Base-by-base conservation (phyloP, 1,140 invertebrate species). In the Drosophila bocki region DNA sequence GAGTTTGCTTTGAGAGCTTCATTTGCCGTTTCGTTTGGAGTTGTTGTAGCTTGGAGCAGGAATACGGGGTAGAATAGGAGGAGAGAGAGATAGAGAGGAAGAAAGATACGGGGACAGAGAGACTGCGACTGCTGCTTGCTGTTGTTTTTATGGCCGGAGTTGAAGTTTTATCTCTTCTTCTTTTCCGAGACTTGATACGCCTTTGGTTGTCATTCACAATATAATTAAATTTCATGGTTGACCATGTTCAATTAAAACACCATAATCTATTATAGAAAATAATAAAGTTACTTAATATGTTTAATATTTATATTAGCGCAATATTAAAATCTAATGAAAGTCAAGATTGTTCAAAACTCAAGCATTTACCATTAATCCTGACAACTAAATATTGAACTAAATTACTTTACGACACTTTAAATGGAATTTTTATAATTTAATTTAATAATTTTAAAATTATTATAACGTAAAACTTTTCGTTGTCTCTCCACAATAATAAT, bases 1-100 rank as follows among this genome's bases (percentile, higher is more conserved):
- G 58, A 71, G 77, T 62, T 64, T 72, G 79, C 70, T 74, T 72
- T 78, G 75, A 81, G 84, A 87, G 83, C 83, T 88, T 87, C 80
- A 87, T 88, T 88, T 90, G 84, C 78, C 81, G 84, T 88, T 88
- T 90, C 85, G 74, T 61, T 88, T 78, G 77, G 63, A 70, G 51
- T 57, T 58, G 59, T 51, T 51, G 53, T 56, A 39, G 53, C 19
- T 39, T 56, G 53, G 19, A 26, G 53, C 53, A 15, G 17, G 33
- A 37, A 26, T 17, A 45, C 29, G 26, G 26, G 22, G 51, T 32
- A 57, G 48, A 12, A 48, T 8, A 22, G 29, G 13, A 12, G 19
- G 47, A 22, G 8, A 13, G 17, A 19, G 33, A 48, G 65, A 33
- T 22, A 22, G 22, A 11, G 60, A 41, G 47, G n/a, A 44, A 65